Evolutionary conservation across 1,140 invertebrate species (phyloP).

Genomic region (Drosophila truncata): DNA sequence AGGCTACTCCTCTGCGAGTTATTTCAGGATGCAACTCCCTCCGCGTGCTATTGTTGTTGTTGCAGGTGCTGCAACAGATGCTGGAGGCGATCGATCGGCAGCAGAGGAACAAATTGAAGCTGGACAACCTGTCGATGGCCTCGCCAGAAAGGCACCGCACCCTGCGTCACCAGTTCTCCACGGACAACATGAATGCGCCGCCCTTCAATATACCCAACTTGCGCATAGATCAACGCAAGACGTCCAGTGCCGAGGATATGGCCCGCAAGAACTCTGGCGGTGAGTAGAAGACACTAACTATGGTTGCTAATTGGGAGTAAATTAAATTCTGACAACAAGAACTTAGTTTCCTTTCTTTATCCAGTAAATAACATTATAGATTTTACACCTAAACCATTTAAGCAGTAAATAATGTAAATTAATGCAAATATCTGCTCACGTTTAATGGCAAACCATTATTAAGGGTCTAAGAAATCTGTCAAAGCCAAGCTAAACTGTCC

Average conservation of each 20-base stretch:
- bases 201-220: constrained; percentile 95
- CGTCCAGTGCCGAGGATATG: constrained; percentile 95
- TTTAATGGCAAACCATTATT: neutral
- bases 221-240: constrained; percentile 93
- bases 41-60: neutral
- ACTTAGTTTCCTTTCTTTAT: no score
- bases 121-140: constrained; percentile 91
- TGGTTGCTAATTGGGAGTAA: neutral
- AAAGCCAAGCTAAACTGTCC: constrained; percentile 1
- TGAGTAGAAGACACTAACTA: constrained; percentile 68
- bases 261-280: constrained; percentile 93
- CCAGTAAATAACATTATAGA: neutral
- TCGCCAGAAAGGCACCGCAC: constrained; percentile 91
- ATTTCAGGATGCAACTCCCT: neutral
- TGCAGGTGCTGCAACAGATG: constrained; percentile 95
- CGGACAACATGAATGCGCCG: constrained; percentile 93
- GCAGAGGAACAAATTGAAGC: constrained; percentile 93
- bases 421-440: neutral
- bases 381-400: neutral
- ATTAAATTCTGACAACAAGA: neutral
- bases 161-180: constrained; percentile 93
- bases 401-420: neutral
- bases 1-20: neutral
- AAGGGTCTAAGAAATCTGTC: neutral
- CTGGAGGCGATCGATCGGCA: constrained; percentile 95